Conservation (phyloP, 2,113 vertebrate species). For the Onychostruthus taczanowskii region DNA sequence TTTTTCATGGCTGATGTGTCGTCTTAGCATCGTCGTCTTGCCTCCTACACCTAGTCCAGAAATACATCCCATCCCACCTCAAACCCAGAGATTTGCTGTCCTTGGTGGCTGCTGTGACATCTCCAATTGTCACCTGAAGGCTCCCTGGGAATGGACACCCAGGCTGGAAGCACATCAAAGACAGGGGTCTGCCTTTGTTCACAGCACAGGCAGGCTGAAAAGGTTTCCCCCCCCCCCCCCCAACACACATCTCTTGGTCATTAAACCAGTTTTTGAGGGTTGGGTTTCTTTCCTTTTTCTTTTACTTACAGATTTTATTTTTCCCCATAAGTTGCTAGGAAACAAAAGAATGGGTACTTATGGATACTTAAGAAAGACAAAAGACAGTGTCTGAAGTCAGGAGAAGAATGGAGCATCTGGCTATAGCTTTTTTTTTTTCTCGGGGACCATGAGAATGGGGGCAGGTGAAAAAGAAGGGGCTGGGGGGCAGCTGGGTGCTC, state of each 20-base stretch:
- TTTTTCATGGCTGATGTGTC: background rate
- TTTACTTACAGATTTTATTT: background rate
- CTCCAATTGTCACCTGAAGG: background rate
- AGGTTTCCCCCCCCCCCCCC: accelerated
- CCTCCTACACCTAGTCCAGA: background rate
- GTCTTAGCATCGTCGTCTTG: accelerated
- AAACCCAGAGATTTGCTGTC: too few relatives aligned
- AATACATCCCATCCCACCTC: background rate
- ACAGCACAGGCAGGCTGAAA: background rate
- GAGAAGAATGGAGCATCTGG: background rate
- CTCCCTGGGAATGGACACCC: background rate
- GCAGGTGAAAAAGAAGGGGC: background rate
- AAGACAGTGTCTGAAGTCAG: background rate
- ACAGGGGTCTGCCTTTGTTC: background rate
- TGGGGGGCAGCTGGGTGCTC: background rate
- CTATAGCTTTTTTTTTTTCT: background rate
- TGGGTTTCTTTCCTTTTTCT: background rate
- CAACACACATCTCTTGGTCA: background rate
- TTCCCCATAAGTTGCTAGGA: background rate
- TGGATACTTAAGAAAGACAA: background rate
- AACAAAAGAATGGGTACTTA: background rate
- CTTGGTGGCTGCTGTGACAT: background rate
- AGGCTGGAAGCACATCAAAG: background rate
- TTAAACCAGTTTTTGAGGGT: background rate
- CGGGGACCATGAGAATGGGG: background rate